Base-by-base conservation (phyloP, 2,113 vertebrate genomes). In the Zapus hudsonius region DNA sequence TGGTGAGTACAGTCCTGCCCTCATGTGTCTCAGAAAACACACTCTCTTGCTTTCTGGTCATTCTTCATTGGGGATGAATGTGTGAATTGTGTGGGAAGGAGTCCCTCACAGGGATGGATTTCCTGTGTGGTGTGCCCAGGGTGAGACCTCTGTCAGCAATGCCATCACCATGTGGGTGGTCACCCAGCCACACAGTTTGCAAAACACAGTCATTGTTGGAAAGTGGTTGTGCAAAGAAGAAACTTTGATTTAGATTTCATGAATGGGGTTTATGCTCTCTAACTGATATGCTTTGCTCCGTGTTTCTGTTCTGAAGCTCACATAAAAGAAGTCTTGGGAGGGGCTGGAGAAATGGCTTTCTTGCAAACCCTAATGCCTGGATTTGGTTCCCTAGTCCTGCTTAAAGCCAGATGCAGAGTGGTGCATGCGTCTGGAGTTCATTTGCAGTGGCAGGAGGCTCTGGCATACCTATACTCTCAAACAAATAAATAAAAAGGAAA, bases 1-100 rank as follows among this genome's bases (percentile, higher is more conserved):
- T 44, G 3, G 97, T 97, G 80, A 96, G 97, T 96, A 94, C 4
- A 55, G 33, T 7, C 23, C 0, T 5, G 0, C 13, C 23, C 63
- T 13, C 3, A 0, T 36, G 40, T 29, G 42, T 59, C 90, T 55
- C 19, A 0, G 20, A 69, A 25, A 55, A 31, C 16, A 17, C n/a
- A 25, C 22, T 31, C 22, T 31, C 59, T n/a, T 1, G 0, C 55
- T 1, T n/a, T 7, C 23, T 33, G 10, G 0, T 25, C 52, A 59
- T 57, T 29, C 63, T 61, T 11, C 23, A 33, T 13, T 64, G 2
- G 5, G 47, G 33, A 12, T 31, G n/a, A n/a, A n/a, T n/a, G n/a
- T n/a, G n/a, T n/a, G n/a, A n/a, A n/a, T n/a, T n/a, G n/a, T n/a
- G 23, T 81, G 67, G 61, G 87, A n/a, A 36, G 61, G 61, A 57